Evolutionary conservation across 2,888 invertebrate genomes (phyloP), one percentile per base, ranked within the genome.

Genomic region (Caenorhabditis sp.): DNA sequence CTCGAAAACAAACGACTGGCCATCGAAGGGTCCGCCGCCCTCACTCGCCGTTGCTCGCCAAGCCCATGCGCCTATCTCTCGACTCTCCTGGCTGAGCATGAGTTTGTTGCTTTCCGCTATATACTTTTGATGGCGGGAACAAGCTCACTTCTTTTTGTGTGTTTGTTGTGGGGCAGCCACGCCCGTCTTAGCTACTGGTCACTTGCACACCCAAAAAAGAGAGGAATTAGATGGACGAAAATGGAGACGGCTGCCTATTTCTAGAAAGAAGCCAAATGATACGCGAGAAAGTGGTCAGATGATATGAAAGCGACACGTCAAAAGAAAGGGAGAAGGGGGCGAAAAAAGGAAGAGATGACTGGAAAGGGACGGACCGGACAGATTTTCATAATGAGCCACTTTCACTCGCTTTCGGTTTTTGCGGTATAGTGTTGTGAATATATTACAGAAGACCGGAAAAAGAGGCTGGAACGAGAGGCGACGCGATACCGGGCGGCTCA

Each of bases 31-130:
- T 46, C 45, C 65, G 35, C 65, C 39, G 45, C 26, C 32, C 52
- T 22, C 39, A 20, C 61, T 26, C 58, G 27, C 62, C 50, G 20
- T 55, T 55, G 26, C 48, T 32, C 37, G 24, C 35, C 35, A 6
- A 26, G 24, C 41, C 41, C 41, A 41, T 41, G 37, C 11, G 39
- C 41, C 66, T 58, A 58, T 66, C 66, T 66, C 50, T 50, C 52
- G 52, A 37, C 52, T 52, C 68, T 58, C 68, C 58, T 58, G 68
- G 43, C 52, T 45, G 43, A 68, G 68, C 68, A 68, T 68, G 68
- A 43, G 68, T 59, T 59, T 68, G 68, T 59, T 59, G 56, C 66
- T 68, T 56, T 48, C 56, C 68, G 52, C 68, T 68, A 68, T 68
- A 68, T 68, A 68, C 66, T 66, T 66, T 66, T 66, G 56, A 58